Evolutionary conservation across 2,113 vertebrate species (phyloP), one percentile per base, ranked within the genome.

Genomic region (Cyphomyrus discorhynchus): DNA sequence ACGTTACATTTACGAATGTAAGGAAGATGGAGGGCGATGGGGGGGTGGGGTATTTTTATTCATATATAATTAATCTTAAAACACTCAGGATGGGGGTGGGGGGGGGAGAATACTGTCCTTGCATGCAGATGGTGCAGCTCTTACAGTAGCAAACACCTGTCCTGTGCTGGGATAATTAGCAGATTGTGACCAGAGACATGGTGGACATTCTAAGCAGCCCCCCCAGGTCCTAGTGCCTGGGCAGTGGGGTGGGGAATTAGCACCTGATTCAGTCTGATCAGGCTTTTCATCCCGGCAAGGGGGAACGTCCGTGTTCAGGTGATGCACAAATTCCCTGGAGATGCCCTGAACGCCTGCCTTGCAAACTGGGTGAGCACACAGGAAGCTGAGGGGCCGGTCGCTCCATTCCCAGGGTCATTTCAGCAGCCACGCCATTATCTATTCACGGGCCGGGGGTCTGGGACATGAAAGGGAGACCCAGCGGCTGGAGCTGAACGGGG

Each of bases 401-500:
- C 15, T 17, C 70, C 15, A 1, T 77, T 88, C 56, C 31, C 24
- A 49, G 24, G 46, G 50, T 42, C 88, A 31, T 3, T 45, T 47
- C 50, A 8, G 2, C 90, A 56, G 58, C 7, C 88, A 88, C 45
- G 50, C 62, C 46, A 87, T 87, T 90, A 91, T 91, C 87, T 83
- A 47, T n/a, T 46, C 46, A 86, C 49, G 77, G 87, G 77, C 85
- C 0, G 27, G 5, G 35, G 47, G 49, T 83, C 21, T 88, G 58
- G 21, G 42, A 88, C 45, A 89, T 89, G 88, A 89, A 89, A 88
- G 66, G 86, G 88, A 88, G 21, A 24, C 15, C 47, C 83, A 9
- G 53, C 89, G 88, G 91, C 93, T 94, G 93, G 86, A 95, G 96
- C 95, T 95, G 91, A 95, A 95, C 95, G 92, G 62, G 91, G 86